Percentiles rank a stretch among this genome's conserved stretches.
These are phyloP conservation scores for Hemiprocne comata DNA, from an alignment of 2,113 vertebrate genomes.

Conservation along the genomic window DNA sequence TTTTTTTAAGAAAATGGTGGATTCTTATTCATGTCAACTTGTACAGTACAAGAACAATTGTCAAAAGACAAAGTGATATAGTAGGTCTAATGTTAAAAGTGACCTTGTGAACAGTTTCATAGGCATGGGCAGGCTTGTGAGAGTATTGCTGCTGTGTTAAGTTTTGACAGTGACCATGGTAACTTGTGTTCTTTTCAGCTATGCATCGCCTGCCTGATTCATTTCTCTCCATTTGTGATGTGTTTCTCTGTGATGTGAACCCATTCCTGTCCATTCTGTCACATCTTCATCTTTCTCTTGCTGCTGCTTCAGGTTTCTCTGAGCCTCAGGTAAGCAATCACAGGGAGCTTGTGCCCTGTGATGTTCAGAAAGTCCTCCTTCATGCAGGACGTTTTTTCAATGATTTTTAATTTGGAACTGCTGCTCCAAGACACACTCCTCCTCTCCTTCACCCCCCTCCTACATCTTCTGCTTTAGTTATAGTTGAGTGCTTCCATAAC, in stretches of 20 bases:
- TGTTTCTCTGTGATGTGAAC: slow-evolving; percentile 79
- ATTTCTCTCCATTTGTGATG: slow-evolving; percentile 79
- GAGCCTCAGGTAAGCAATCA: slow-evolving; percentile 67
- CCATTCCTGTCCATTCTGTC: slow-evolving; percentile 75
- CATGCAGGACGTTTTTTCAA: neutral
- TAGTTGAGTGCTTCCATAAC: neutral
- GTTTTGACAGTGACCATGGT: slow-evolving; percentile 53
- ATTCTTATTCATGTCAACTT: neutral
- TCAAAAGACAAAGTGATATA: neutral
- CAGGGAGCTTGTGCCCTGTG: neutral
- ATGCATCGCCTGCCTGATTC: slow-evolving; percentile 69
- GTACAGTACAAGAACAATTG: neutral
- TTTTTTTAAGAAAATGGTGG: neutral
- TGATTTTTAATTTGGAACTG: neutral
- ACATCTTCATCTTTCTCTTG: slow-evolving; percentile 76
- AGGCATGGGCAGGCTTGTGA: neutral
- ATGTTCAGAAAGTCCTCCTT: neutral
- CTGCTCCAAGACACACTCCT: neutral
- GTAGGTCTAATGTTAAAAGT: neutral
- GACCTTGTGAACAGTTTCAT: neutral
- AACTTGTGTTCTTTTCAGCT: slow-evolving; percentile 79
- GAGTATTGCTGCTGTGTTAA: slow-evolving; percentile 27
- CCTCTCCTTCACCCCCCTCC: neutral
- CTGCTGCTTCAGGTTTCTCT: slow-evolving; percentile 74
- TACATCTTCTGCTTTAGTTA: neutral